Conservation (phyloP, 1,140 invertebrate genomes). For the Hyposmocoma kahamanoa region DNA sequence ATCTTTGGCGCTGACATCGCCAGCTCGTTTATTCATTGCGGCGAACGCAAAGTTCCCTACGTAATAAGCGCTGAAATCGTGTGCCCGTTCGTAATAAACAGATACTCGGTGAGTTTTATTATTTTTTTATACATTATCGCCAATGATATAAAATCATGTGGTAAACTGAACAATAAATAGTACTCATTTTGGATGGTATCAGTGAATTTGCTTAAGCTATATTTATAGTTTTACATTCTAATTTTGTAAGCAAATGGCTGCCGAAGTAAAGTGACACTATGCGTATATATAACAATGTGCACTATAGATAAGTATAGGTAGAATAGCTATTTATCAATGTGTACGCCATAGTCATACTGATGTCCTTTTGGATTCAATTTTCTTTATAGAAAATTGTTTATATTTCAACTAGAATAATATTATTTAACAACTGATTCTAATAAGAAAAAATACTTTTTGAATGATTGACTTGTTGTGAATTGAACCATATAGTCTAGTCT, state of each 20-base stretch:
- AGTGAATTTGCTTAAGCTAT: constrained; percentile 17
- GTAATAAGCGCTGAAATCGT: constrained; percentile 72
- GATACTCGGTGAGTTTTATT: constrained; percentile 57
- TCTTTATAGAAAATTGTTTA: no score
- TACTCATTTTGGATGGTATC: background rate
- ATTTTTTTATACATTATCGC: constrained; percentile 15
- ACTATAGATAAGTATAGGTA: background rate
- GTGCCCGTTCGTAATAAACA: constrained; percentile 59
- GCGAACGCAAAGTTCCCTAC: constrained; percentile 62
- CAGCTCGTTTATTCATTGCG: constrained; percentile 49
- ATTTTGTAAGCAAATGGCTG: constrained; percentile 73
- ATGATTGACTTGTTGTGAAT: no score
- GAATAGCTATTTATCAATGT: background rate
- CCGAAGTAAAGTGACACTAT: constrained; percentile 63
- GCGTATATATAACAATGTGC: constrained; percentile 17
- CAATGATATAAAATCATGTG: background rate
- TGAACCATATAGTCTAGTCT: no score
- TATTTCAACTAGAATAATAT: no score
- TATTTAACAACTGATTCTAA: no score
- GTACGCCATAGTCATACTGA: no score
- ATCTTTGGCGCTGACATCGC: constrained; percentile 43
- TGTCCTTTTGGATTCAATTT: no score
- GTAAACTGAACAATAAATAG: no score
- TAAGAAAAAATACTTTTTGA: no score
- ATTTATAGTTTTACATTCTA: constrained; percentile 64